phyloP scores from a whole-genome alignment of 2,797 vertebrate species.

The Tragelaphus eurycerus region DNA sequence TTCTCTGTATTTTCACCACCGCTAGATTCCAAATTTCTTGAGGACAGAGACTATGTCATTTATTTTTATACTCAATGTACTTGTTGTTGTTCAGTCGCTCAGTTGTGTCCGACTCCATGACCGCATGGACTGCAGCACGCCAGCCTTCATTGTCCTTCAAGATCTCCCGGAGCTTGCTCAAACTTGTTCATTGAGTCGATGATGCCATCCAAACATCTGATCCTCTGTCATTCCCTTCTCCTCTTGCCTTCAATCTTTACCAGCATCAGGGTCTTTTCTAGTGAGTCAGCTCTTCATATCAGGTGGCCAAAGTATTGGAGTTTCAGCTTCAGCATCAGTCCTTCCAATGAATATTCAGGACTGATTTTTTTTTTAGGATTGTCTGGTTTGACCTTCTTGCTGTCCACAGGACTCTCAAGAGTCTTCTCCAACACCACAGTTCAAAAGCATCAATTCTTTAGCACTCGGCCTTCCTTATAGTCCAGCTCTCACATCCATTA shows the following conservation, averaged over 20 bases:
- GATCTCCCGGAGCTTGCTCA: neutral
- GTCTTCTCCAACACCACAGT: neutral
- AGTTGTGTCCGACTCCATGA: accelerated
- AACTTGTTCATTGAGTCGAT: neutral
- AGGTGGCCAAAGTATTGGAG: neutral
- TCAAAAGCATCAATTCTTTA: neutral
- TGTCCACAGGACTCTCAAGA: neutral
- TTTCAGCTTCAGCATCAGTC: neutral
- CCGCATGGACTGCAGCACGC: neutral
- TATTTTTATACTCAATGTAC: neutral
- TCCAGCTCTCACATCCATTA: neutral
- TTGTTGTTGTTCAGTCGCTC: neutral
- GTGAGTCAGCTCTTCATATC: neutral
- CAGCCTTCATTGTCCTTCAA: neutral
- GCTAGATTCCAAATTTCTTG: neutral
- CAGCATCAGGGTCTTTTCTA: neutral
- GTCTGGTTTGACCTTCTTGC: neutral
- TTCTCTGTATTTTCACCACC: neutral
- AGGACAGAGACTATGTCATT: neutral
- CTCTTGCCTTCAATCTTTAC: neutral
- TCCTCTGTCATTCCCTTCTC: neutral
- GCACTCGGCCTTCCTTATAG: neutral
- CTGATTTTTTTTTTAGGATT: neutral
- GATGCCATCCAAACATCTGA: neutral
- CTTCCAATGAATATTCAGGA: neutral